Base-by-base conservation (phyloP, 2,797 vertebrate genomes). In the Eulemur mongoz region DNA sequence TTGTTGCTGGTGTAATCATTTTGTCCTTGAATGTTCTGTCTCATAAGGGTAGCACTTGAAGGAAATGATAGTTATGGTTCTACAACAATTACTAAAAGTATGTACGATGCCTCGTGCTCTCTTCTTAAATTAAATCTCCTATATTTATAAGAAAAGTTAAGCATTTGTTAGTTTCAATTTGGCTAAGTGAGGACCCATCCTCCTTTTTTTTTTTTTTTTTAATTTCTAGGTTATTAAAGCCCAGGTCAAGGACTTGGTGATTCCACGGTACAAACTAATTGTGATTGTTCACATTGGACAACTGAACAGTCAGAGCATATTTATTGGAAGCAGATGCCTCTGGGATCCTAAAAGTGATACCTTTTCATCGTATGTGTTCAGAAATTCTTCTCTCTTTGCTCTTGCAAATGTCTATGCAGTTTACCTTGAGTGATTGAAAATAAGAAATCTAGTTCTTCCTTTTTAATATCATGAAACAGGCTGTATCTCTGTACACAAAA, bases 231-330 rank as follows among this genome's bases (percentile, higher is more conserved):
- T 99, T 67, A 99, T 99, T 90, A 99, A 99, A 98, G 98, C 98
- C 5, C 99, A 98, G 6, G 98, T 99, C 45, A 99, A 99, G 96
- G 99, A 99, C 0, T 98, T 99, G 82, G 98, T 98, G 98, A 98
- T 99, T 90, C 99, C 99, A 10, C 98, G 99, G 85, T 99, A 99
- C 97, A 99, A 99, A 98, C 98, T 99, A 3, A 98, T 99, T 27
- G 99, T 99, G 93, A 95, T 99, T 45, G 98, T 99, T 76, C 98
- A 99, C 97, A 98, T 99, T 0, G 99, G 99, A 86, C 99, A 99
- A 98, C 98, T 98, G 96, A 96, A 94, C 0, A 98, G 98, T 25
- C 99, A 99, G 98, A 98, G 99, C 98, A 98, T 99, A 98, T 98
- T 99, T 5, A 98, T 99, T 0, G 99, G 99, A 92, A 99, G 99